Conservation (phyloP, 2,797 vertebrate species). For the Ficedula albicollis region DNA sequence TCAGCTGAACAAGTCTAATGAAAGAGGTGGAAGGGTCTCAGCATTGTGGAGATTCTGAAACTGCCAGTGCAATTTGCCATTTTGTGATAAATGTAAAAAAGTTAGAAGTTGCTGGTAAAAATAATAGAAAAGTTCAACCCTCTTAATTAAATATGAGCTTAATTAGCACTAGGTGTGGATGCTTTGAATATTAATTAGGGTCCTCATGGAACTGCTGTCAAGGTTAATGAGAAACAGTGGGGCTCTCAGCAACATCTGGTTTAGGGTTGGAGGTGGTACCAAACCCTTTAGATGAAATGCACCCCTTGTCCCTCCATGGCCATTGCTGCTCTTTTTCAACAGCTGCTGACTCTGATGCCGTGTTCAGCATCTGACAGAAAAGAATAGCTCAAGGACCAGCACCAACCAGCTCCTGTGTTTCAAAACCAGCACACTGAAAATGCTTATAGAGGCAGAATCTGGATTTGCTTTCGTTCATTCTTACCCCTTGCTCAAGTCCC, state of each 20-base stretch:
- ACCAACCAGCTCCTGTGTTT: background rate
- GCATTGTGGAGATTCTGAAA: background rate
- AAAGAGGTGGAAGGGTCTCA: background rate
- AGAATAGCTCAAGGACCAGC: background rate
- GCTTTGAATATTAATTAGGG: slow-evolving; percentile 78
- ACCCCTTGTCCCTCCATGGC: background rate
- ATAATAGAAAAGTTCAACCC: slow-evolving; percentile 52
- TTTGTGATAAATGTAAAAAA: background rate
- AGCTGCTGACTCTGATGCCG: background rate
- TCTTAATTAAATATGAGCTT: slow-evolving; percentile 83
- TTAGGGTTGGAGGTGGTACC: slow-evolving; percentile 47
- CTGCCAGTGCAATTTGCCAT: background rate
- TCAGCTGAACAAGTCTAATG: background rate
- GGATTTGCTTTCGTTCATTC: background rate
- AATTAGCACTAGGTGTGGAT: slow-evolving; percentile 77
- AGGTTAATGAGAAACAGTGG: slow-evolving; percentile 74
- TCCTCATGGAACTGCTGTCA: slow-evolving; percentile 69
- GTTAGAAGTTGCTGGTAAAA: slow-evolving; percentile 55
- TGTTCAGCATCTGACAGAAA: background rate
- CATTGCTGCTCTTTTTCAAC: background rate
- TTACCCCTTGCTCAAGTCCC: background rate
- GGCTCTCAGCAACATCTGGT: slow-evolving; percentile 73
- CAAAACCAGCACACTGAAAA: background rate
- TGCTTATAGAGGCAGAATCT: background rate
- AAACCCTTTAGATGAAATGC: background rate